Evolutionary conservation across 2,888 invertebrate genomes (phyloP).

Genomic region (Cheilosia urbana): DNA sequence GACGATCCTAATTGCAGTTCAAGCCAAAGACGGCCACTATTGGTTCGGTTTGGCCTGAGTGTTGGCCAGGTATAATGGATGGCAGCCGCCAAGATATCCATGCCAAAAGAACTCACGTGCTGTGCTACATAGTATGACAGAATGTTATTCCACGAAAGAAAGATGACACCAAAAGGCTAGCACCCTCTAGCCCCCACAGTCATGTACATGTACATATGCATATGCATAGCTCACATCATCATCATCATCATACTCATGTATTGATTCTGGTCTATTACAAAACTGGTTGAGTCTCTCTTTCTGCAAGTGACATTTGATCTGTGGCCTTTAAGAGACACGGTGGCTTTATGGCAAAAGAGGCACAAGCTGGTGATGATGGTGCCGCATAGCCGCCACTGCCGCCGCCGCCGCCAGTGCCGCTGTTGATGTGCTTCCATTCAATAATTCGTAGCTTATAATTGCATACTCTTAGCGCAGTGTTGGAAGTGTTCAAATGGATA

Average conservation of each 20-base stretch:
- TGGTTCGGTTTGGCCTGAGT: not conserved
- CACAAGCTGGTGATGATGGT: conserved; percentile 48
- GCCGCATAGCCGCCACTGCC: conserved; percentile 43
- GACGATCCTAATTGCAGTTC: conserved; percentile 64
- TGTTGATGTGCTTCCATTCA: conserved; percentile 62
- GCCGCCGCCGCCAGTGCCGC: conserved; percentile 17
- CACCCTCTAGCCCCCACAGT: conserved; percentile 31
- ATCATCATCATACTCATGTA: conserved; percentile 45
- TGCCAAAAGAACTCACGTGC: conserved; percentile 31
- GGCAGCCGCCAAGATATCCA: conserved; percentile 16
- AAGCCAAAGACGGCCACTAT: conserved; percentile 22
- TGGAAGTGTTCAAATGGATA: not conserved
- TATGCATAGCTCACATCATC: conserved; percentile 20
- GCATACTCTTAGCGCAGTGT: conserved; percentile 25
- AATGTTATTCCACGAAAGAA: conserved; percentile 27
- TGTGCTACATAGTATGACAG: conserved; percentile 22
- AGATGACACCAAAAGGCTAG: conserved; percentile 57
- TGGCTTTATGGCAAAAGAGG: conserved; percentile 64
- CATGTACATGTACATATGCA: not conserved
- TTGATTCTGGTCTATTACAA: conserved; percentile 73
- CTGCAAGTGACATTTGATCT: conserved; percentile 74
- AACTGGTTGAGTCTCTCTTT: conserved; percentile 66
- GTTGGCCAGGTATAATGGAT: conserved; percentile 7
- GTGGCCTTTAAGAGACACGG: conserved; percentile 69
- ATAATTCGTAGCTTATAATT: conserved; percentile 63